phyloP scores from a whole-genome alignment of 2,113 vertebrate species.

The Grammatotria lemairii region DNA sequence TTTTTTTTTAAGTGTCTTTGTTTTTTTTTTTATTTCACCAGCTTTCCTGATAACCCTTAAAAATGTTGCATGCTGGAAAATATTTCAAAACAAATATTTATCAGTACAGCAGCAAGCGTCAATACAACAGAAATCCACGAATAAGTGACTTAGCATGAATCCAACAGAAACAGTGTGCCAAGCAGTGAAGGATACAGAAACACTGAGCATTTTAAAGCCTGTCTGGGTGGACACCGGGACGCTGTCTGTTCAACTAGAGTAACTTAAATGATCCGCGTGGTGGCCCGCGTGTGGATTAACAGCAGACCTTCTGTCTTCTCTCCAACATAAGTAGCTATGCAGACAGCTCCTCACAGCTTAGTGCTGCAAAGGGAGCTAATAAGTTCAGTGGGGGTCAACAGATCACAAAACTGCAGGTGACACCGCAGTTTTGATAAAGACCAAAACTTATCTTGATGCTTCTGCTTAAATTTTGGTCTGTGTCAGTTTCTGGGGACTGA shows the following conservation, averaged over 20 bases:
- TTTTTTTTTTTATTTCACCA: background rate
- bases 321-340: background rate
- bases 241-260: background rate
- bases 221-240: constrained; percentile 3
- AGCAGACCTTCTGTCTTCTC: constrained; percentile 15
- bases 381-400: background rate
- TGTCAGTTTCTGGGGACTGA: background rate
- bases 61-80: background rate
- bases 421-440: background rate
- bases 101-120: background rate
- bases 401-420: background rate
- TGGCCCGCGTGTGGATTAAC: constrained; percentile 32
- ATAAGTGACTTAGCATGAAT: background rate
- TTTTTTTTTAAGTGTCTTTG: background rate
- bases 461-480: background rate
- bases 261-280: background rate
- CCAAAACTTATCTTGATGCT: background rate
- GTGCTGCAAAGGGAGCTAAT: background rate
- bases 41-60: background rate
- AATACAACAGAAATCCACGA: background rate
- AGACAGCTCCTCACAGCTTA: background rate
- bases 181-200: background rate
- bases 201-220: constrained; percentile 33
- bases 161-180: background rate
- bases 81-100: background rate